Base-by-base conservation (phyloP, 2,797 vertebrate genomes). In the Poeciliopsis gracilis region DNA sequence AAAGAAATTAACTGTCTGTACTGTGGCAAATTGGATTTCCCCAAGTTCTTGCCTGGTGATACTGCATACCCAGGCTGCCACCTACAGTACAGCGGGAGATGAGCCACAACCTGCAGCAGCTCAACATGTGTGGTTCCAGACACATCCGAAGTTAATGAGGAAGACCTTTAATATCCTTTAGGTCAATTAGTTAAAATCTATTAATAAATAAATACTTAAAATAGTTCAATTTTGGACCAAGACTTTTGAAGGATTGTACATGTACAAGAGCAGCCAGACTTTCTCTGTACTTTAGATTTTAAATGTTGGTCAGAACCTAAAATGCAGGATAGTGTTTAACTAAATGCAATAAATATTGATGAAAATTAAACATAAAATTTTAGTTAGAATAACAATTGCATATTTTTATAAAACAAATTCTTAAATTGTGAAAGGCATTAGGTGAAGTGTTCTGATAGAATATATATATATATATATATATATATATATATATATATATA, bases 1-100 rank as follows among this genome's bases (percentile, higher is more conserved):
- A 94, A 94, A 94, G 93, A 94, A 94, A 95, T 95, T 94, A 95
- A 94, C 93, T 93, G 94, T 93, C 93, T 93, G 92, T 82, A 91
- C 90, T 92, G 92, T 93, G 92, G 91, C 90, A 94, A 95, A 95
- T 94, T 94, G 94, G 94, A 95, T 91, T 92, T 91, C 82, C 67
- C 25, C 81, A 86, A 93, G 92, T 93, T 91, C 36, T 45, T 28
- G 84, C 88, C 88, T 70, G 73, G 89, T 84, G 89, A 93, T 92
- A 90, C 43, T 81, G 87, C 93, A 94, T 87, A 92, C 87, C 93
- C 93, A 94, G 94, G 95, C 93, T 96, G 95, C 95, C 95, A 95
- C 95, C 96, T 95, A 95, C 93, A 95, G 95, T 92, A 90, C 92
- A 90, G 92, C 20, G 89, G 79, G 84, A 88, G 78, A 79, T 76